phyloP scores from a whole-genome alignment of 2,888 invertebrate genomes.

The Herminia tarsipennalis region DNA sequence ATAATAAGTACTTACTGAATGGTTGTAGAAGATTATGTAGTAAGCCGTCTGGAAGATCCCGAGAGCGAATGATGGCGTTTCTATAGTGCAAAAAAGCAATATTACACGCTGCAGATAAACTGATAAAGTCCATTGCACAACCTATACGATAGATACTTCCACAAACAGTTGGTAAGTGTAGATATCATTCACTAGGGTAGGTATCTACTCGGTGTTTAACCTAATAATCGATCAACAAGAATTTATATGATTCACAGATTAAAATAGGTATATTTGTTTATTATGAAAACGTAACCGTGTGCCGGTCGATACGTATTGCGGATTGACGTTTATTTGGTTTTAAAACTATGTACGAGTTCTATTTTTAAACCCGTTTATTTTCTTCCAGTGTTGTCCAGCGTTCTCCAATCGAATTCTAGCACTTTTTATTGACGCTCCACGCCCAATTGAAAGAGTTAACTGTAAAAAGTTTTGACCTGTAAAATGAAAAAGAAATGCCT shows the following conservation, averaged over 20 bases:
- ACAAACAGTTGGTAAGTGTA: too few relatives aligned
- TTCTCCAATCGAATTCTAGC: slow-evolving; percentile 16
- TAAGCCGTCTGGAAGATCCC: slow-evolving; percentile 66
- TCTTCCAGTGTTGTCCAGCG: slow-evolving; percentile 34
- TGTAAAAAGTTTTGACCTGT: slow-evolving; percentile 24
- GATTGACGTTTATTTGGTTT: slow-evolving; percentile 39
- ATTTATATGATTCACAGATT: slow-evolving; percentile 16
- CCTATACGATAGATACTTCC: slow-evolving; percentile 14
- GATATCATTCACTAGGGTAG: background rate
- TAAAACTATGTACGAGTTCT: slow-evolving; percentile 39
- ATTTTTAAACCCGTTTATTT: slow-evolving; percentile 45
- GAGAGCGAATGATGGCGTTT: slow-evolving; percentile 68
- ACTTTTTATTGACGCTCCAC: slow-evolving; percentile 33
- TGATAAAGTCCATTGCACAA: slow-evolving; percentile 51
- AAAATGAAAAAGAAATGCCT: too few relatives aligned
- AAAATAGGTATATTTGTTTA: slow-evolving; percentile 7
- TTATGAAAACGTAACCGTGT: slow-evolving; percentile 14
- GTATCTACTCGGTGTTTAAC: background rate
- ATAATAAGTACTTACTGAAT: slow-evolving; percentile 50
- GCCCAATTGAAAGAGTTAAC: slow-evolving; percentile 29
- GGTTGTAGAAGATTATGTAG: slow-evolving; percentile 54
- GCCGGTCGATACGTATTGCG: slow-evolving; percentile 15
- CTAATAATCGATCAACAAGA: slow-evolving; percentile 4
- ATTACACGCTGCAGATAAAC: slow-evolving; percentile 46
- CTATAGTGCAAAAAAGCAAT: slow-evolving; percentile 59